Evolutionary conservation across 1,140 invertebrate species (phyloP).

Genomic region (Macrotrachela quadricornifera): DNA sequence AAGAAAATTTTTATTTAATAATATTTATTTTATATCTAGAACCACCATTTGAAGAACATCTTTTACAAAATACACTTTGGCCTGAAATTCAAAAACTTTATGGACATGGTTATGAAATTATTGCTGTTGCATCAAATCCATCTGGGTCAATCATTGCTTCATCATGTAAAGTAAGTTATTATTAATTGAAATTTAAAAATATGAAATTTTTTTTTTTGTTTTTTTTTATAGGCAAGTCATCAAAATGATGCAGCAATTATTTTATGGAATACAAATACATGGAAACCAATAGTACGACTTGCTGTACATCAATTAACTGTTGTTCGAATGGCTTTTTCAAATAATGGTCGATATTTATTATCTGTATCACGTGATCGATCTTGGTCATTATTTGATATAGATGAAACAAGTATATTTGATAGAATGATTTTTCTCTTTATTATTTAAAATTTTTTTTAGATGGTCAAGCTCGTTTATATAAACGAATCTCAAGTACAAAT

Average conservation of each 20-base stretch:
- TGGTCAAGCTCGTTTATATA: slow-evolving; percentile 13
- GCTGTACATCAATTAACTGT: slow-evolving; percentile 64
- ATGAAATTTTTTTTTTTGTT: background rate
- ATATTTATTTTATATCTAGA: slow-evolving; percentile 12
- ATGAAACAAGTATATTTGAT: background rate
- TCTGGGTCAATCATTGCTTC: slow-evolving; percentile 57
- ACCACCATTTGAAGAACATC: slow-evolving; percentile 47
- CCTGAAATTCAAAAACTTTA: slow-evolving; percentile 84
- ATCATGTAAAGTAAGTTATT: slow-evolving; percentile 49
- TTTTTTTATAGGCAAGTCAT: slow-evolving; percentile 28
- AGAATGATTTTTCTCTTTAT: slow-evolving; percentile 15
- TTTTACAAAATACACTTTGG: slow-evolving; percentile 81
- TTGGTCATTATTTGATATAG: slow-evolving; percentile 47
- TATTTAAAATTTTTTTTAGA: slow-evolving; percentile 30
- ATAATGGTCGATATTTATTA: slow-evolving; percentile 51
- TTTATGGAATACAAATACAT: slow-evolving; percentile 38
- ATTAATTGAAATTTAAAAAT: background rate
- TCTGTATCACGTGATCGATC: slow-evolving; percentile 74
- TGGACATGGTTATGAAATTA: slow-evolving; percentile 63
- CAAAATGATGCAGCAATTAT: slow-evolving; percentile 33
- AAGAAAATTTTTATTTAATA: background rate
- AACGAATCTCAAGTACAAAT: slow-evolving; percentile 43
- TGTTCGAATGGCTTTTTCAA: slow-evolving; percentile 71
- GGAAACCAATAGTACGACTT: slow-evolving; percentile 52
- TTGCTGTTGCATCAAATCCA: slow-evolving; percentile 47